phyloP scores from a whole-genome alignment of 2,797 vertebrate genomes.

The Macrochelys suwanniensis region DNA sequence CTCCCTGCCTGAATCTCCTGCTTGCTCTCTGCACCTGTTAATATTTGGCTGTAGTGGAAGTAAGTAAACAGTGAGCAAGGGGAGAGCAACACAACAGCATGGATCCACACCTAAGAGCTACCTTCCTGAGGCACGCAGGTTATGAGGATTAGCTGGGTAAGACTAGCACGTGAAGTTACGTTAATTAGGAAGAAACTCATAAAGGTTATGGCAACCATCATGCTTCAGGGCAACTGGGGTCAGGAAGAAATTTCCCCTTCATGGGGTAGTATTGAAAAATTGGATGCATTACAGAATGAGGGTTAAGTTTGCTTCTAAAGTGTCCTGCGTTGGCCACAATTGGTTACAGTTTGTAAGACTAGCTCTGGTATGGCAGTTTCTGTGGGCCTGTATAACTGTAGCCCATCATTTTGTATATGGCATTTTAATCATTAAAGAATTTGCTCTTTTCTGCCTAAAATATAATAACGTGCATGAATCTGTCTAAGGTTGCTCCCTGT shows the following conservation, averaged over 20 bases:
- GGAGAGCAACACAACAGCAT: neutral
- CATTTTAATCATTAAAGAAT: neutral
- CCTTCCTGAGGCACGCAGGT: neutral
- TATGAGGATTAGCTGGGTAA: neutral
- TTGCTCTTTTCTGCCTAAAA: neutral
- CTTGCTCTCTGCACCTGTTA: slow-evolving; percentile 5
- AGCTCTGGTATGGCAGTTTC: neutral
- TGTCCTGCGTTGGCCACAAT: neutral
- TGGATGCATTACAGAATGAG: fast-evolving
- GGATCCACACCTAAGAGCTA: neutral
- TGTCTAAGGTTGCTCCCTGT: neutral
- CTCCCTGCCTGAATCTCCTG: neutral
- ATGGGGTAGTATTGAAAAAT: neutral
- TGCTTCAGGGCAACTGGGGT: neutral
- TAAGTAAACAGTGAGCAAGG: neutral
- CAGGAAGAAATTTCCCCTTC: neutral
- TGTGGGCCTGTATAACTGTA: neutral
- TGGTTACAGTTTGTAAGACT: neutral
- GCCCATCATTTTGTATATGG: neutral
- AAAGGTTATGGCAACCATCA: neutral
- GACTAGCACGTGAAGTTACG: fast-evolving
- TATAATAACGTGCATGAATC: neutral
- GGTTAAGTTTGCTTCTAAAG: neutral
- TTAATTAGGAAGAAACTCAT: neutral
- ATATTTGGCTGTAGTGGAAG: fast-evolving